A percentile compares a stretch with the other conserved stretches of the same genome.
phyloP scores from a whole-genome alignment of 2,113 vertebrate genomes.

The Pseudopodoces humilis region DNA sequence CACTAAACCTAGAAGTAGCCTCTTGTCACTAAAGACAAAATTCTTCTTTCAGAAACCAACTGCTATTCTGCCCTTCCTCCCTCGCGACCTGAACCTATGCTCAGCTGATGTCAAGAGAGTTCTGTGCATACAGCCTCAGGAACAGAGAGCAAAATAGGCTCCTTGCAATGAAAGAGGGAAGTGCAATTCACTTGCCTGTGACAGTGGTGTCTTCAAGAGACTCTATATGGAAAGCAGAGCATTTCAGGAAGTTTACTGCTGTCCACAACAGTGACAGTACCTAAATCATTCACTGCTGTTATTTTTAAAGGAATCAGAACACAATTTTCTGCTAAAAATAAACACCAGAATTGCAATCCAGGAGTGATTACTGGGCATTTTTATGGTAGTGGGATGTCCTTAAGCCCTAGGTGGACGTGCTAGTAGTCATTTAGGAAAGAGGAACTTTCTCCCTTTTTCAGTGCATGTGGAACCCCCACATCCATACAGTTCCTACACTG shows the following conservation, averaged over 20 bases:
- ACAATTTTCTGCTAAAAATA: neutral
- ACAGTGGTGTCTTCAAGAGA: conserved; percentile 9
- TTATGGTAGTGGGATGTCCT: neutral
- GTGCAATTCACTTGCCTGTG: conserved; percentile 28
- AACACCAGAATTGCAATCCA: neutral
- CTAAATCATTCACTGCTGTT: neutral
- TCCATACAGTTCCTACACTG: neutral
- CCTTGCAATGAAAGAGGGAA: conserved; percentile 27
- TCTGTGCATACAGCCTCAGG: neutral
- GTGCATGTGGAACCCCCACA: neutral
- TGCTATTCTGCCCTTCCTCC: neutral
- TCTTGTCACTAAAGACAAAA: neutral
- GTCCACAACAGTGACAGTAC: neutral
- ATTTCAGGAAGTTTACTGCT: conserved; percentile 11
- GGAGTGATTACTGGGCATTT: neutral
- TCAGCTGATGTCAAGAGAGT: neutral
- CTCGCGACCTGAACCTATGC: neutral
- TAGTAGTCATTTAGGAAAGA: neutral
- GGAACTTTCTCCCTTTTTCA: neutral
- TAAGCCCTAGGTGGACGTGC: neutral
- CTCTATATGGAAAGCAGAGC: neutral
- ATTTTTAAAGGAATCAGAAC: neutral
- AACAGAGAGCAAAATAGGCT: conserved; percentile 4
- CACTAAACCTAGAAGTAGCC: neutral
- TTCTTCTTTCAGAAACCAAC: neutral